Evolutionary conservation across 2,888 invertebrate genomes (phyloP).

Genomic region (Brachyptera putata): DNA sequence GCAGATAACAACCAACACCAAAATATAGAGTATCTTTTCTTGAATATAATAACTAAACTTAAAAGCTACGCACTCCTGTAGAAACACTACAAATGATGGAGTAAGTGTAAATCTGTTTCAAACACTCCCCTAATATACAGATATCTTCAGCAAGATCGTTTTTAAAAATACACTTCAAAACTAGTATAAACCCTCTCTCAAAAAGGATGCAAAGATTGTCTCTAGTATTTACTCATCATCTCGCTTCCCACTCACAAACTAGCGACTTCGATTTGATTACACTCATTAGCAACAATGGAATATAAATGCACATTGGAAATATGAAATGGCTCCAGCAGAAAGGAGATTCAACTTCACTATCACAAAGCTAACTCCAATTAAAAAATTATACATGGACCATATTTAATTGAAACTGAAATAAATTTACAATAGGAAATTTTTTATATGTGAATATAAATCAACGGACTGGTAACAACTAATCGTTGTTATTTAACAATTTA

Average conservation of each 20-base stretch:
- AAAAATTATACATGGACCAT: background rate
- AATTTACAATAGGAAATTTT: no score
- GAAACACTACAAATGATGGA: constrained; percentile 18
- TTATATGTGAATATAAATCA: no score
- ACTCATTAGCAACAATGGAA: constrained; percentile 8
- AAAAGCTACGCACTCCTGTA: background rate
- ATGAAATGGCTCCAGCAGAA: constrained; percentile 2
- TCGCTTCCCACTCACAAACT: background rate
- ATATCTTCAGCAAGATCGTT: background rate
- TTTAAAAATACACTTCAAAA: constrained; percentile 19
- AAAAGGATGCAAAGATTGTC: constrained; percentile 6
- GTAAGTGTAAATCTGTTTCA: constrained; percentile 26
- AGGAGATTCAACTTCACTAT: background rate
- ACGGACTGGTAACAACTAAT: no score
- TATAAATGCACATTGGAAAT: constrained; percentile 31
- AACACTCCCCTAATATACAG: constrained; percentile 28
- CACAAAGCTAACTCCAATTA: constrained; percentile 6
- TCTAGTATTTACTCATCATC: background rate
- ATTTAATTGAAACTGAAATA: background rate
- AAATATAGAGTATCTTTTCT: background rate
- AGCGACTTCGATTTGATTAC: background rate
- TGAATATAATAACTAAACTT: background rate
- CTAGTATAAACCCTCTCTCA: background rate
- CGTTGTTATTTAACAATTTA: background rate
- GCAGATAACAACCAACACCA: background rate